These are phyloP conservation scores for Columba guinea DNA, from an alignment of 2,797 vertebrate species.

Conservation along the genomic window DNA sequence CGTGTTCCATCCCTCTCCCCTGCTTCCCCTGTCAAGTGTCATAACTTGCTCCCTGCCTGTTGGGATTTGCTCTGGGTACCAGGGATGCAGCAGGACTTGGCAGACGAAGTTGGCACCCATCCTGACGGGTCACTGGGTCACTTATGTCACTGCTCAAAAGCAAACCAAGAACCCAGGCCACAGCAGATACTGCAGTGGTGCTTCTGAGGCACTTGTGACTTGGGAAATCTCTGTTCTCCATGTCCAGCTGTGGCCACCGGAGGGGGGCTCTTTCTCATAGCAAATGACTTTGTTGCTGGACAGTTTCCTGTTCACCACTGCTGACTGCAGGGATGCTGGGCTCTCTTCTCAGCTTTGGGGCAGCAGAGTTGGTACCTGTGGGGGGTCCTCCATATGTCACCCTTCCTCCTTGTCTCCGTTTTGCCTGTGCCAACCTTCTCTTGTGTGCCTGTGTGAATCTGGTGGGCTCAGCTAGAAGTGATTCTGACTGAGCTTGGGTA, in stretches of 20 bases:
- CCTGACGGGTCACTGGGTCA: not conserved
- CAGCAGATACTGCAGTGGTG: accelerated
- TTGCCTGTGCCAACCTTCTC: not conserved
- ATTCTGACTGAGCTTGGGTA: not conserved
- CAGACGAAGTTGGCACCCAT: not conserved
- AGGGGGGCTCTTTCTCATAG: not conserved
- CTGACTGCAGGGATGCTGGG: not conserved
- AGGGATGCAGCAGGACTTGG: constrained; percentile 18
- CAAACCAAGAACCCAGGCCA: not conserved
- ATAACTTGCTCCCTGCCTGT: not conserved
- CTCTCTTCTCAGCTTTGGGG: not conserved
- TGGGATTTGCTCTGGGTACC: not conserved
- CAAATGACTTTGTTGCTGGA: not conserved
- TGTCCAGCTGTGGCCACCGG: not conserved
- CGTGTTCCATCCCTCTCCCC: not conserved
- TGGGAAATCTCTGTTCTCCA: not conserved
- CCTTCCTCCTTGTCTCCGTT: not conserved
- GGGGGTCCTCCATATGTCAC: not conserved
- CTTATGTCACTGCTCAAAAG: not conserved
- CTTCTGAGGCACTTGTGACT: not conserved
- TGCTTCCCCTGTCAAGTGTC: not conserved
- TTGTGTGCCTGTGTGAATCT: not conserved
- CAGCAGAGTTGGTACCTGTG: not conserved
- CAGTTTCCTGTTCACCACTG: not conserved
- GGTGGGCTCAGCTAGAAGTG: not conserved